Base-by-base conservation (phyloP, 1,140 invertebrate genomes). In the Xylocopa sonorina region DNA sequence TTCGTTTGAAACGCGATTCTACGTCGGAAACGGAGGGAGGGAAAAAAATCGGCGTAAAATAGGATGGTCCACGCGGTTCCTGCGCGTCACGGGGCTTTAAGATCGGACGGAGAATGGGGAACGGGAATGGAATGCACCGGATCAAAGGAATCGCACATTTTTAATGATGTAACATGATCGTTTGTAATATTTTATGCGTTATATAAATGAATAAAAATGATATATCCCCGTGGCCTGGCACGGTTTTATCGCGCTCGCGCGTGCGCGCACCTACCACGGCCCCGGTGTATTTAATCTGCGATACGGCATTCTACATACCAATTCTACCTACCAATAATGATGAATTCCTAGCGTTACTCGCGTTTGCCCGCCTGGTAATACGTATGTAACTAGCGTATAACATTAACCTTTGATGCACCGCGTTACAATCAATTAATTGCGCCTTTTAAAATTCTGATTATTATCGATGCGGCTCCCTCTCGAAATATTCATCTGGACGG, bases 311-410 rank as follows among this genome's bases (percentile, higher is more conserved):
- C 84, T 75, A 76, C 80, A 82, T 85, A 82, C 74, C n/a, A n/a
- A n/a, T n/a, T n/a, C 80, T 79, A 55, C 53, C 41, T 69, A 58
- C 69, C 63, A 81, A 73, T 81, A 78, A 86, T 85, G 75, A 78
- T 78, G 83, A 86, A 86, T 86, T 86, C 80, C 80, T 78, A 57
- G 83, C 84, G 72, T 86, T 75, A 73, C 64, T 86, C 67, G 51
- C 75, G 74, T 82, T 81, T 63, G 60, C 32, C 66, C 43, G 75
- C 57, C 68, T 57, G 72, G 29, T 68, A 84, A 84, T 57, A 72
- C 55, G 46, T 53, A n/a, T 71, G 53, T 67, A 74, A 60, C 63
- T 48, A 53, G 68, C 71, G 53, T 58, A 51, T 72, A 80, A 80
- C 83, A 80, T 83, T 75, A 83, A 84, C 83, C 83, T 74, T 74